Conservation (phyloP, 2,797 vertebrate species). For the Spea hammondii region DNA sequence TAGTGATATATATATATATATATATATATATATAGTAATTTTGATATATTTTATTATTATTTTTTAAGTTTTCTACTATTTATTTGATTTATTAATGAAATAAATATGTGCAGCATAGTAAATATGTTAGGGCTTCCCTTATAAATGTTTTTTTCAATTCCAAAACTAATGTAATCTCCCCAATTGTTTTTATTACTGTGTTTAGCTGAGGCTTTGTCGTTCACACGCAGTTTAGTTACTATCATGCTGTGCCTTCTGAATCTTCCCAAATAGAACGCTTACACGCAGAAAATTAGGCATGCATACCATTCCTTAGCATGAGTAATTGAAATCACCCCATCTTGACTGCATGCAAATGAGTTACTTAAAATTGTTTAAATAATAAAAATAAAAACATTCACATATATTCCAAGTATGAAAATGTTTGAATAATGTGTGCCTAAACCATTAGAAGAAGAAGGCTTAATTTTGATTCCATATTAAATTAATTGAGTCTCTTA, state of each 20-base stretch:
- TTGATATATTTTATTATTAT: too few relatives aligned
- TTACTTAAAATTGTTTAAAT: background rate
- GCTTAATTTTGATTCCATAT: too few relatives aligned
- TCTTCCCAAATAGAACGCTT: background rate
- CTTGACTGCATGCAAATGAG: slow-evolving; percentile 4
- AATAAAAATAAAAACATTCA: too few relatives aligned
- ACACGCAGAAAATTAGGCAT: background rate
- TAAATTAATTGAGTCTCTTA: too few relatives aligned
- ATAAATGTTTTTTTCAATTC: background rate
- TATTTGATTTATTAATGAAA: too few relatives aligned
- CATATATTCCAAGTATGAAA: too few relatives aligned
- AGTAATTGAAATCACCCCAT: background rate
- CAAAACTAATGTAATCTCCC: background rate
- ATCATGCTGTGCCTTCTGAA: background rate
- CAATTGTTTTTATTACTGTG: background rate
- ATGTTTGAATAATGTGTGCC: too few relatives aligned
- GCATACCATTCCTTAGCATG: background rate
- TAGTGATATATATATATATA: too few relatives aligned
- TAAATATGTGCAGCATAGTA: too few relatives aligned
- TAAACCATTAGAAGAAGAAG: too few relatives aligned
- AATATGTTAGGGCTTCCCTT: background rate
- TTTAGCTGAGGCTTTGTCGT: background rate
- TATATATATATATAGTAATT: too few relatives aligned
- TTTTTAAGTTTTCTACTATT: too few relatives aligned
- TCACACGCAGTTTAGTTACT: background rate